These are phyloP conservation scores for Thyatira batis DNA, from an alignment of 2,888 invertebrate species.

Conservation along the genomic window DNA sequence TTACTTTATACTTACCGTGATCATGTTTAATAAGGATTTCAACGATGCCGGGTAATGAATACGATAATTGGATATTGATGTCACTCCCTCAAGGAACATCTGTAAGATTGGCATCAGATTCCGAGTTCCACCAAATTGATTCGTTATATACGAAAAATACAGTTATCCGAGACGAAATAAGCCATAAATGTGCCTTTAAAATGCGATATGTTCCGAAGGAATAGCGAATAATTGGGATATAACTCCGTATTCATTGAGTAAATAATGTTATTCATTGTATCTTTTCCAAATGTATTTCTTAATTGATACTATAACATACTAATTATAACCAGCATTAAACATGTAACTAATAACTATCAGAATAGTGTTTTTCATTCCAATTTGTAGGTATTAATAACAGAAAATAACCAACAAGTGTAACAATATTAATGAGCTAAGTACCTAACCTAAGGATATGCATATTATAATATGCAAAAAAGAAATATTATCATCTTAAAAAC, in stretches of 20 bases:
- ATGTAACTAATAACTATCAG: too few relatives aligned
- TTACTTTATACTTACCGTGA: neutral
- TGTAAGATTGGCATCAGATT: conserved; percentile 2
- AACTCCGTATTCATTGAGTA: neutral
- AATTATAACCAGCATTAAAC: too few relatives aligned
- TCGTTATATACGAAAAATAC: conserved; percentile 3
- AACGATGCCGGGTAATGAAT: neutral
- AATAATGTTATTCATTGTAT: too few relatives aligned
- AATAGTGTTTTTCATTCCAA: too few relatives aligned
- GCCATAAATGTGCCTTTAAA: neutral
- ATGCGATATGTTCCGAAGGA: neutral
- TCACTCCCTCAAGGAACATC: conserved; percentile 3
- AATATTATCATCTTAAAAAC: too few relatives aligned
- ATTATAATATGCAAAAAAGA: too few relatives aligned
- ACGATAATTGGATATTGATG: conserved; percentile 4
- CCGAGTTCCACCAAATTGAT: conserved; percentile 3
- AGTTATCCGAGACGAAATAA: neutral
- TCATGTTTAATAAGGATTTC: conserved; percentile 1
- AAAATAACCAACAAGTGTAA: too few relatives aligned
- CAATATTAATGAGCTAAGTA: too few relatives aligned
- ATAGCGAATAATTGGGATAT: neutral
- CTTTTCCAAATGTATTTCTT: too few relatives aligned
- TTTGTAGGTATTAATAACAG: too few relatives aligned
- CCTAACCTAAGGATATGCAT: too few relatives aligned
- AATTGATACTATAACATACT: too few relatives aligned